Base-by-base conservation (phyloP, 92 coral and sea anemone species). In the Porites rus region DNA sequence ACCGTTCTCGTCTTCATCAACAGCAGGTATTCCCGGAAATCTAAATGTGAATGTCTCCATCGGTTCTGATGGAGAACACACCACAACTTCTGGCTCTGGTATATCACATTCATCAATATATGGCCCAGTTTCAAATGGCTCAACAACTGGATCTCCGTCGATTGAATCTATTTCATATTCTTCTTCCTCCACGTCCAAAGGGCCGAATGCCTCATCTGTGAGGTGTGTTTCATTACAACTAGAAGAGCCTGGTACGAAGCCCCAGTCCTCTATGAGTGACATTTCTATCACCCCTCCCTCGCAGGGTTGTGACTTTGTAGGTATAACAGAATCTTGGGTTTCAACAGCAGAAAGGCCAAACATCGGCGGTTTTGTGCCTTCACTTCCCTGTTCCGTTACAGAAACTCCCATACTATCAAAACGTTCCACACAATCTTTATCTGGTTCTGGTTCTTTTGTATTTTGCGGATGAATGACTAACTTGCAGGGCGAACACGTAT, bases 251-350 rank as follows among this genome's bases (percentile, higher is more conserved):
- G 50, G 24, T 14, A 20, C 25, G 17, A 80, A 80, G 24, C 86
- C 86, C 86, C 77, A 69, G 59, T 81, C 77, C 13, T 81, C 69
- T 11, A 28, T 10, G 8, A 81, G 20, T 6, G 86, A 81, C 68
- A 64, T 81, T 43, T 81, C 78, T 28, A 81, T 81, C 2, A 71
- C 86, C 21, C 86, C 86, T n/a, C 70, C 78, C 10, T 7, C 12
- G 9, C 75, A 50, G 0, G 77, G 14, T 12, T 2, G 53, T 11
- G 69, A 8, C 18, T 81, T 22, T 1, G 59, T 28, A 9, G 67
- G 43, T 8, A 11, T 53, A 56, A 16, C 66, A 31, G 6, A 6
- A 16, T 2, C 66, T 13, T 69, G 10, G 25, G 19, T 38, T 71
- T 70, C 46, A n/a, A 17, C 22, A 51, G 19, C 25, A 2, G 59